These are phyloP conservation scores for Mesitornis unicolor DNA, from an alignment of 2,113 vertebrate species.

Conservation along the genomic window DNA sequence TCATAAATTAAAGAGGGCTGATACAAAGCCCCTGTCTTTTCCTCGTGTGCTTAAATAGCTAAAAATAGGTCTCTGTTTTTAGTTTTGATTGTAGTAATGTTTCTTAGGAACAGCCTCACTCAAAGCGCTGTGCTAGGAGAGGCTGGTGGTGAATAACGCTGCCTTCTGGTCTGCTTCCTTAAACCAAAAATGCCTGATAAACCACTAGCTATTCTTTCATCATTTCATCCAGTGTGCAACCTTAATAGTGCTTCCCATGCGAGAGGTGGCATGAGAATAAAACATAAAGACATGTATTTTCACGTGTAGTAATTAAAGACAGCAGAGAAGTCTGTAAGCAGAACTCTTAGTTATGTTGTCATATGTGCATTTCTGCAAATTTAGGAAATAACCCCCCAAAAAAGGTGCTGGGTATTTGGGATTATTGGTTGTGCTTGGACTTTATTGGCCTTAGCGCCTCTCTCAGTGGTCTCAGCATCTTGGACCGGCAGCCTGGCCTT, in stretches of 20 bases:
- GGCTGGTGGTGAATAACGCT: constrained; percentile 7
- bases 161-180: not conserved
- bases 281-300: not conserved
- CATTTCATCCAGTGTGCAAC: not conserved
- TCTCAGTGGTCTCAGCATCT: not conserved
- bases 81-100: constrained; percentile 15
- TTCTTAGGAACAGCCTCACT: constrained; percentile 61
- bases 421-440: not conserved
- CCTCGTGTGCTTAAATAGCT: constrained; percentile 48
- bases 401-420: not conserved
- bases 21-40: constrained; percentile 42
- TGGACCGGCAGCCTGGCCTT: not conserved
- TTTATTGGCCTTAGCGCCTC: not conserved
- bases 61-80: constrained; percentile 69
- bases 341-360: not conserved
- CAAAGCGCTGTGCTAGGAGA: constrained; percentile 12
- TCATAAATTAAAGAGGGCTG: constrained; percentile 62
- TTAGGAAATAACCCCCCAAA: not conserved
- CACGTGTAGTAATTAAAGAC: no score
- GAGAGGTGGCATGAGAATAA: not conserved
- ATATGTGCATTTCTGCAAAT: not conserved
- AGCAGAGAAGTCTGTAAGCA: not conserved
- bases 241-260: not conserved
- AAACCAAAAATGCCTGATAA: constrained; percentile 9
- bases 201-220: not conserved